Evolutionary conservation across 2,797 vertebrate genomes (phyloP).

Genomic region (Acanthurus leucopareius): DNA sequence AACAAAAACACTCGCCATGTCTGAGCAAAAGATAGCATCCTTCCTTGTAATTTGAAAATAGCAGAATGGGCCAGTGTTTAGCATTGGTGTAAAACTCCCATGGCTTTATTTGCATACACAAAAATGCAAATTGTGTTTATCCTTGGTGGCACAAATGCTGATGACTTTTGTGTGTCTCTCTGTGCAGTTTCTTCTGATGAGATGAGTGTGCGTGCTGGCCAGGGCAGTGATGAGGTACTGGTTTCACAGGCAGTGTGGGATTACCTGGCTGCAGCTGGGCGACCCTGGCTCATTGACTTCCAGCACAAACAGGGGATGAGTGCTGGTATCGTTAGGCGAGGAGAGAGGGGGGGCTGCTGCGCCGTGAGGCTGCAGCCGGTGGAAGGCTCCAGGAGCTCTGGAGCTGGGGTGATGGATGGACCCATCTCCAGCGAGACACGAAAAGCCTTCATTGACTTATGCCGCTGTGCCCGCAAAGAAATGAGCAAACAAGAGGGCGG

Average conservation of each 20-base stretch:
- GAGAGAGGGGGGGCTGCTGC: conserved; percentile 95
- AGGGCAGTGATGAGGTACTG: conserved; percentile 94
- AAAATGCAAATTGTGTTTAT: conserved; percentile 4
- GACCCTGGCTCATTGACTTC: conserved; percentile 93
- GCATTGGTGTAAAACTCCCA: conserved; percentile 9
- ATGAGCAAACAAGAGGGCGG: conserved; percentile 94
- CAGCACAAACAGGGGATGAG: conserved; percentile 93
- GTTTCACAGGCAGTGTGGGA: conserved; percentile 97
- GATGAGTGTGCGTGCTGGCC: conserved; percentile 90
- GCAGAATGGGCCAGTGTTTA: neutral
- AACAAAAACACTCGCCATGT: conserved; percentile 31
- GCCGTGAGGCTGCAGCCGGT: conserved; percentile 91
- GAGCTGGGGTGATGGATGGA: conserved; percentile 82
- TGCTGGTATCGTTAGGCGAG: conserved; percentile 91
- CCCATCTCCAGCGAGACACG: conserved; percentile 86
- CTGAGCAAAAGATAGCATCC: conserved; percentile 17
- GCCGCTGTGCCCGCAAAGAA: conserved; percentile 91
- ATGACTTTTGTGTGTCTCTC: conserved; percentile 59
- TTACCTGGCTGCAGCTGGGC: conserved; percentile 92
- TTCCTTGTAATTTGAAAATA: conserved; percentile 17
- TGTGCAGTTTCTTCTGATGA: conserved; percentile 88
- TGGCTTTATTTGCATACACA: conserved; percentile 10
- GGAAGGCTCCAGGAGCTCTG: conserved; percentile 83
- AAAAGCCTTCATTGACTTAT: conserved; percentile 95
- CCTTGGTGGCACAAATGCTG: conserved; percentile 2